Evolutionary conservation across 2,888 invertebrate genomes (phyloP), one percentile per base, ranked within the genome.

Genomic region (Ochropacha duplaris): DNA sequence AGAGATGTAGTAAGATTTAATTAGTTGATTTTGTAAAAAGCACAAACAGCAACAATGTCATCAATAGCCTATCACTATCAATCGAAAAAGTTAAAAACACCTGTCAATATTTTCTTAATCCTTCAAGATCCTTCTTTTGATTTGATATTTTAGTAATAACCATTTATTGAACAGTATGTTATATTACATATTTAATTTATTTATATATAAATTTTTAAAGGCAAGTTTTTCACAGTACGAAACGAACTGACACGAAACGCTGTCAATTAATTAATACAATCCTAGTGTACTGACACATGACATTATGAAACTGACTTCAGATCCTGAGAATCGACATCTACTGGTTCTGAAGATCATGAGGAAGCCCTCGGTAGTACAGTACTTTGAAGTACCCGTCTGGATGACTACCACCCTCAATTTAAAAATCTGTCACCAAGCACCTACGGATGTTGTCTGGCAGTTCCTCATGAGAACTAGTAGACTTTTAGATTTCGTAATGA

Each of bases 171-270:
- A 59, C 64, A 62, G 62, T 68, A 62, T 65, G 54, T 67, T 57
- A 62, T 69, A 59, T 61, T 61, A 62, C 62, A 58, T 67, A 34
- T 60, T 63, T 59, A 64, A 49, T 14, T 61, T 61, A 49, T 69
- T 59, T 68, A 58, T 66, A 31, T 52, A 52, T 65, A 62, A 57
- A 57, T 65, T 65, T 62, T 54, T 12, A 71, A 73, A 73, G 72
- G 71, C 74, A 72, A 65, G 64, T 70, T 61, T 66, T 66, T 72
- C 71, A 72, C 72, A 71, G 73, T 68, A 68, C 59, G 63, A 44
- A 71, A 65, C 59, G 61, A 62, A 64, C 62, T 68, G 66, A 62
- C 71, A 54, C 68, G 57, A 61, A 60, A 65, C 57, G 36, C n/a
- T 5, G 14, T 34, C 34, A n/a, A n/a, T 54, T 50, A 26, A 44